Evolutionary conservation across 2,888 invertebrate species (phyloP), one percentile per base, ranked within the genome.

Genomic region (Lycaena phlaeas): DNA sequence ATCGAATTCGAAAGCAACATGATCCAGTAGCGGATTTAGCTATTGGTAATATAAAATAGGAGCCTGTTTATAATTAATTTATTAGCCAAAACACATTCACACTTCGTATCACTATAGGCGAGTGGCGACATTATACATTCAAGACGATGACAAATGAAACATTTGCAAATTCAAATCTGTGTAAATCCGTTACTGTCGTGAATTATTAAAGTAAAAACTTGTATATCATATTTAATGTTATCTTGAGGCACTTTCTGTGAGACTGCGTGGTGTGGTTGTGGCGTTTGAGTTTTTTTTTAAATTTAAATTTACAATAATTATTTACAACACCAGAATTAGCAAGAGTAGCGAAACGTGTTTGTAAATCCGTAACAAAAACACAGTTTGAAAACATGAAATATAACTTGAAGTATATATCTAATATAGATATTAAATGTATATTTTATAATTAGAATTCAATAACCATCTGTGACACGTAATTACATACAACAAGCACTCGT

Each of bases 401-500:
- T 66, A 74, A 70, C 64, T 65, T 54, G 66, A 64, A 68, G 64
- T 67, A 70, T 67, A 71, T 58, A 54, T 51, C 48, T 52, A 46
- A 52, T 50, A 49, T 54, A 52, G 53, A 48, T 51, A 48, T 51
- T 42, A 40, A 45, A 41, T 51, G 46, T 51, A 52, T 50, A 49
- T 48, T 51, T 53, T 62, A 63, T 71, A 61, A 51, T 53, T 58
- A 70, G 64, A 74, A 68, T 74, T 76, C 68, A 69, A 70, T 70
- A 70, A 62, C 70, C 67, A 70, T 68, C 71, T 73, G 73, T 67
- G 70, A 73, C 72, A 68, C 65, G 68, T 67, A 73, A 65, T 68
- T 73, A 75, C 68, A 70, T 71, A 74, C 74, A 79, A 82, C 73
- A 78, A 77, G 73, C n/a, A n/a, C 68, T 70, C 68, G 51, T 72